Evolutionary conservation across 1,140 invertebrate genomes (phyloP).

Genomic region (Metopolophium dirhodum): DNA sequence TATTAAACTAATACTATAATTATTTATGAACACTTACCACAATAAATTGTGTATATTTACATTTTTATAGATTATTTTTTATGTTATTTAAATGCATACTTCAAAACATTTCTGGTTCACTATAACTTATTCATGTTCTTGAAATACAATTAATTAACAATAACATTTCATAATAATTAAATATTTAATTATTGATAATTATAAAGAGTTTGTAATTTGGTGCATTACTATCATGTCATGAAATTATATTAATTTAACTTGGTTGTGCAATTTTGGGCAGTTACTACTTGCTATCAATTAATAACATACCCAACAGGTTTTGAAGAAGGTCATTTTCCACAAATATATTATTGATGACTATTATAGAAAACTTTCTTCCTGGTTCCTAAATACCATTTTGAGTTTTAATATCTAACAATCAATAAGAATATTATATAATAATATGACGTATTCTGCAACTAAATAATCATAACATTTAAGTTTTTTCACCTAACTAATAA

Average conservation of each 20-base stretch:
- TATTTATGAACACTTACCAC: too few relatives aligned
- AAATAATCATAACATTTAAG: not conserved
- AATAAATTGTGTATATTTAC: not conserved
- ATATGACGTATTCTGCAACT: too few relatives aligned
- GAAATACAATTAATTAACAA: not conserved
- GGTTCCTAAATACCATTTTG: not conserved
- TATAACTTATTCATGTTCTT: not conserved
- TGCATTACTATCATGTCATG: not conserved
- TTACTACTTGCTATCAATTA: not conserved
- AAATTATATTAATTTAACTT: slow-evolving; percentile 30
- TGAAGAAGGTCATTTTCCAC: slow-evolving; percentile 22
- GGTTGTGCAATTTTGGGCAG: not conserved
- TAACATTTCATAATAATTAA: not conserved
- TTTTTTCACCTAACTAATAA: not conserved
- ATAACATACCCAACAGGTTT: slow-evolving; percentile 16
- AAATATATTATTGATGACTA: not conserved
- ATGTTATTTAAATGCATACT: not conserved
- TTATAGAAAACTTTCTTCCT: not conserved
- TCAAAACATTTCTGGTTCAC: not conserved
- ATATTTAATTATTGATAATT: not conserved
- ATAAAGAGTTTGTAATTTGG: not conserved
- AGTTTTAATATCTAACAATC: not conserved
- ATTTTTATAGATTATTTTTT: not conserved
- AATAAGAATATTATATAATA: too few relatives aligned
- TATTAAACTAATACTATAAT: not conserved